A percentile compares a stretch with the other conserved stretches of the same genome.
Evolutionary conservation across 2,888 invertebrate genomes (phyloP).

Genomic region (Tetrapedia diversipes): DNA sequence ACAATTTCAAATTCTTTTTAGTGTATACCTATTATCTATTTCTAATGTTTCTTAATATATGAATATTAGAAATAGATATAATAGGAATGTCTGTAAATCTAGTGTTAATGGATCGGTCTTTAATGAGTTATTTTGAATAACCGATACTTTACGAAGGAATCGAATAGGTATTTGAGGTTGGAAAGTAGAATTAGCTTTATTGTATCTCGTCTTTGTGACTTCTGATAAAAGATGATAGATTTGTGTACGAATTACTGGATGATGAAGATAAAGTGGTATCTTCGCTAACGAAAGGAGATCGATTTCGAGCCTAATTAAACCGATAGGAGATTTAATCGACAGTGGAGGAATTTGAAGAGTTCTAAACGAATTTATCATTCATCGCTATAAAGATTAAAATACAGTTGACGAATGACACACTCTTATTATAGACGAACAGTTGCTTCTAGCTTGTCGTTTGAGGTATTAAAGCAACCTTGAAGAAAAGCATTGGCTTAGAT

Average conservation of each 20-base stretch:
- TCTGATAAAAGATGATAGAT: neutral
- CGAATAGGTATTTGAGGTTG: too few relatives aligned
- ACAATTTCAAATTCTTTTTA: too few relatives aligned
- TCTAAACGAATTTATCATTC: slow-evolving; percentile 11
- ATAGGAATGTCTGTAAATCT: too few relatives aligned
- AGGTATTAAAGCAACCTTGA: neutral
- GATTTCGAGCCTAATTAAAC: neutral
- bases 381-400: neutral
- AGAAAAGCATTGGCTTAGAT: slow-evolving; percentile 1
- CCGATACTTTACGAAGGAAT: too few relatives aligned
- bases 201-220: too few relatives aligned
- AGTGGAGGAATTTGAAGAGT: neutral
- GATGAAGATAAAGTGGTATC: neutral
- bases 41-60: too few relatives aligned
- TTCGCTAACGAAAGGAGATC: neutral
- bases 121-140: too few relatives aligned
- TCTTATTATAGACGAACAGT: neutral
- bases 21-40: too few relatives aligned
- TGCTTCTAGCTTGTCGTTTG: neutral
- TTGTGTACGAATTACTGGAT: neutral
- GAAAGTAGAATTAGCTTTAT: too few relatives aligned
- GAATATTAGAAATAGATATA: too few relatives aligned
- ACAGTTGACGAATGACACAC: neutral
- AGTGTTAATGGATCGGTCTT: too few relatives aligned
- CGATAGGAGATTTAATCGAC: neutral